Evolutionary conservation across 2,113 vertebrate species (phyloP), one percentile per base, ranked within the genome.

Genomic region (Melanerpes formicivorus): DNA sequence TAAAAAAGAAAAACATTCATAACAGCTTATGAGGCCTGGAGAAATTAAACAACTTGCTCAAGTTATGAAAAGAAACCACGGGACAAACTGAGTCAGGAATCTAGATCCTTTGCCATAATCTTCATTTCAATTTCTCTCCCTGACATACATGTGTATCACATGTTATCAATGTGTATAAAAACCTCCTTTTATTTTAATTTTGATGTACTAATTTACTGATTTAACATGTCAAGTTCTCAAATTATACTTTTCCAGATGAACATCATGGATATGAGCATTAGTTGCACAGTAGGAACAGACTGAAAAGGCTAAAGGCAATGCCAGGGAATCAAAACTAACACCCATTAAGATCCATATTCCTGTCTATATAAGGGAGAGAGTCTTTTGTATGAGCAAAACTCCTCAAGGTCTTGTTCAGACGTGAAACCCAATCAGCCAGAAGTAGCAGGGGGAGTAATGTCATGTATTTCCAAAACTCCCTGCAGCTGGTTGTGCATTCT

Each of bases 321-420:
- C 52, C 92, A 93, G 29, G n/a, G 25, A 88, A 80, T 92, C 46
- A 90, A 58, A 60, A 66, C 60, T 89, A 77, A 86, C 72, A 94
- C 50, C 52, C 82, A 88, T 88, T 90, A 90, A 0, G 1, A 93
- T 80, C 65, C 69, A 59, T 88, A 86, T 88, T 93, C 50, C 16
- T 50, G 91, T 91, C 65, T 91, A 6, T 56, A 50, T 62, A 67
- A 18, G 34, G 5, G 44, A 34, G 11, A 87, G 5, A 50, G 23
- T 71, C 27, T 87, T 89, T 94, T 84, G 26, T 42, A 74, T 18
- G 55, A 95, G 37, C 15, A 81, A 87, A 96, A 95, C 65, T 90
- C 90, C 77, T 95, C 2, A 5, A 94, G 63, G n/a, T 94, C 84
- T 88, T 94, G 81, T 93, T 97, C 69, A 92, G 48, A 60, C 89